Base-by-base conservation (phyloP, 2,888 invertebrate species). In the Eulithis testata region DNA sequence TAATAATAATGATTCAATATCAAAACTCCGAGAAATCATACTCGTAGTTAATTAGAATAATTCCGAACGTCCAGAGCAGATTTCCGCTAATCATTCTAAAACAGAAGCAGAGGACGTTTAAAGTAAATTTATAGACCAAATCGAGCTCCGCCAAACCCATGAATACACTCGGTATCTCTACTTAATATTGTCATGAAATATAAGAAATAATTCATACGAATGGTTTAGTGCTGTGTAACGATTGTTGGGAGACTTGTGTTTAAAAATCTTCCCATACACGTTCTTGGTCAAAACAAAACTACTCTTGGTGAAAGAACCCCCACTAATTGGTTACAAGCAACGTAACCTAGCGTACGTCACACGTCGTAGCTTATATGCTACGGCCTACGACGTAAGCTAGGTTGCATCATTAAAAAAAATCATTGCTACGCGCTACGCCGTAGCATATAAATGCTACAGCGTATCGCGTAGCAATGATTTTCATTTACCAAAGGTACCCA, bases 41-140 rank as follows among this genome's bases (percentile, higher is more conserved):
- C 31, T 6, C 31, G 31, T n/a, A 55, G 43, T 31, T 55, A 54
- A 49, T 43, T 63, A 14, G 37, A 59, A 63, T 66, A 67, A 63
- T 68, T 60, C 49, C 54, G 61, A 67, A 62, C 50, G 71, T 64
- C 71, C 61, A 60, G 55, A 36, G 63, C 73, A 71, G 73, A 71
- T 65, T 61, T 68, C 71, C 66, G 71, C 71, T 73, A 67, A 73
- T 71, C 65, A 70, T 69, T 59, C 53, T 58, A 67, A 68, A 62
- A 65, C 71, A 57, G 66, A 64, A 56, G 65, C 63, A 62, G 58
- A 53, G 65, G 68, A 70, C 73, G 58, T 66, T 73, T 66, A 60
- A 64, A 57, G 65, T 64, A 52, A 67, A 73, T 73, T 73, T 71
- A 73, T 73, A 65, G 73, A 60, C 68, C 69, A 60, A 65, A 69